Evolutionary conservation across 2,888 invertebrate species (phyloP), one percentile per base, ranked within the genome.

Genomic region (Galeopsomyia nigrocyanea): DNA sequence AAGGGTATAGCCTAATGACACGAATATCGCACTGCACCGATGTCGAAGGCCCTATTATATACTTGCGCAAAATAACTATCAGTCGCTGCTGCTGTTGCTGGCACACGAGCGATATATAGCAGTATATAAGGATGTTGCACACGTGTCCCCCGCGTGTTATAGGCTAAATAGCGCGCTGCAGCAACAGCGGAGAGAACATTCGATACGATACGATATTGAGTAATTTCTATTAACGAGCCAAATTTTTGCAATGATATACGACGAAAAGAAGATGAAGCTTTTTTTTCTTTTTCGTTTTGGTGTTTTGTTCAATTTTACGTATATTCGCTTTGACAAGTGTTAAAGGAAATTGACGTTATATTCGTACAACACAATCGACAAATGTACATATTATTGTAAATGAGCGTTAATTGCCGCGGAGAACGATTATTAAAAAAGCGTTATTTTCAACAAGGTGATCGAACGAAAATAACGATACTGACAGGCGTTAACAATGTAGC

Each of bases 1-100:
- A 73, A 73, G 73, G 73, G 73, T 69, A 69, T 55, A 69, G 62
- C 73, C 65, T 69, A 73, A 73, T 73, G 68, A 65, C 68, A 68
- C 68, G 65, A 68, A 68, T 73, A 17, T 22, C 57, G 53, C 39
- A 22, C n/a, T n/a, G 26, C 26, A 26, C 3, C 49, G 19, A 21
- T n/a, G 1, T 13, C 39, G 39, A 39, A 39, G 39, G 39, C 39
- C 39, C 39, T n/a, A n/a, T n/a, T n/a, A n/a, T n/a, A n/a, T n/a
- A n/a, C n/a, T 68, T 64, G 63, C 72, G 68, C 68, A 72, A 72
- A 72, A 2, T 5, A 47, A 10, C 22, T 22, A 17, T 5, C 14
- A 3, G 21, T 21, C 16, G 16, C 14, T 21, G n/a, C n/a, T n/a
- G 19, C 21, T 17, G 53, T 16, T 9, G 9, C 22, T 26, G 13